These are phyloP conservation scores for Coecobrya sp. DNA, from an alignment of 2,888 invertebrate species.

Conservation along the genomic window DNA sequence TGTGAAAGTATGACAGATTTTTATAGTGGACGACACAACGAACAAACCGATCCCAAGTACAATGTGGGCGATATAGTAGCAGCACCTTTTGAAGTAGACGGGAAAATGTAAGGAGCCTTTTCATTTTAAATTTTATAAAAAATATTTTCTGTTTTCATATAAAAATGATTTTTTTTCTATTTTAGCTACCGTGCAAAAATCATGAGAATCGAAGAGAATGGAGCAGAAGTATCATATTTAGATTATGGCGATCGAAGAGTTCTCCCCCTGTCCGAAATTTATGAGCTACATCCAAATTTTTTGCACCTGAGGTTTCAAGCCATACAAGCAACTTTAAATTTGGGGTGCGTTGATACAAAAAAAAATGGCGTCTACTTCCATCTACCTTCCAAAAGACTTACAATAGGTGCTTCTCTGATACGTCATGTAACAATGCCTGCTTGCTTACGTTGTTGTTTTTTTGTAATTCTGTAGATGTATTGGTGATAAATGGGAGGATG, in stretches of 20 bases:
- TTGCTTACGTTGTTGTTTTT: no score
- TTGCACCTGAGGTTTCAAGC: conserved; percentile 93
- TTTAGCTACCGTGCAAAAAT: conserved; percentile 94
- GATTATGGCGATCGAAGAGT: conserved; percentile 96
- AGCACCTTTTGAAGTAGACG: conserved; percentile 93
- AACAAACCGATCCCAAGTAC: conserved; percentile 65
- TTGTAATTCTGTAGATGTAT: conserved; percentile 83
- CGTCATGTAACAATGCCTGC: no score
- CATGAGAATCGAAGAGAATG: conserved; percentile 90
- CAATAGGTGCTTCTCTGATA: no score
- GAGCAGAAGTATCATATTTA: conserved; percentile 92
- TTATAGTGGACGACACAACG: conserved; percentile 90
- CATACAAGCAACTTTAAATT: conserved; percentile 89
- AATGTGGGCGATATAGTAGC: conserved; percentile 94
- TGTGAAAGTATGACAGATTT: conserved; percentile 95
- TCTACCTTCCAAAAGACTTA: no score
- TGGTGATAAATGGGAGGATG: conserved; percentile 87
- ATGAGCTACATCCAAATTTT: conserved; percentile 93
- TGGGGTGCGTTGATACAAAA: conserved; percentile 76
- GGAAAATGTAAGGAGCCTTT: conserved; percentile 88
- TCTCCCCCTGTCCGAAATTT: conserved; percentile 91
- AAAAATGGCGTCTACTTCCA: background rate
- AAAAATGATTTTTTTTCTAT: conserved; percentile 1
- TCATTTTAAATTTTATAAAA: background rate
- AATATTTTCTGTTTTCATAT: background rate